Base-by-base conservation (phyloP, 2,888 invertebrate species). In the Amphiduros pacificus region DNA sequence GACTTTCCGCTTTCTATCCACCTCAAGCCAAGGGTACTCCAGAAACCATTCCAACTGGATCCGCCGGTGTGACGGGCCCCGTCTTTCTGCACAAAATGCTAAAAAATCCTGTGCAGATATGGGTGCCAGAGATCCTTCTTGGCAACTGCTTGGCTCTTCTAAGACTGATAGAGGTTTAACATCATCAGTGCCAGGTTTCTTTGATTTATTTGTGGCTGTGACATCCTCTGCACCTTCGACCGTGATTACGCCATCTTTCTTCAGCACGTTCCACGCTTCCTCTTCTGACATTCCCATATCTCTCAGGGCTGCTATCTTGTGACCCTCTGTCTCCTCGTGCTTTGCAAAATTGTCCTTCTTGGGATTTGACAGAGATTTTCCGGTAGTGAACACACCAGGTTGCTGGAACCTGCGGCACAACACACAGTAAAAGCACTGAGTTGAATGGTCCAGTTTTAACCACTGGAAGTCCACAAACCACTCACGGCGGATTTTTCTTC, bases 391-490 rank as follows among this genome's bases (percentile, higher is more conserved):
- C 24, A 53, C 27, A 1, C 59, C 59, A 2, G 40, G 59, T 48
- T 59, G 59, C 29, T 53, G 40, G 28, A 41, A 59, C 11, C 28
- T 29, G 20, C 44, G 36, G 29, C 59, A 59, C 29, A 53, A 24
- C 24, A 48, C 40, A 20, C 59, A 59, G 40, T 36, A 52, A 53
- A 59, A 59, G 14, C 40, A 41, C 52, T 41, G 40, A 29, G 52
- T 31, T n/a, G 28, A 31, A 22, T 52, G 52, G 59, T 59, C 44
- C 41, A 59, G 17, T 32, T 59, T 53, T 22, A 59, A 31, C 59
- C 59, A 59, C 22, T 40, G 59, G 44, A 59, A 59, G 31, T 59
- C 59, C 9, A 44, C 27, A 29, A 59, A 59, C 59, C 59, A 59
- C 1, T 50, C 27, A 2, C 14, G 41, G 17, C 44, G 40, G 20